Base-by-base conservation (phyloP, 2,888 invertebrate species). In the Steinernema hermaphroditum region DNA sequence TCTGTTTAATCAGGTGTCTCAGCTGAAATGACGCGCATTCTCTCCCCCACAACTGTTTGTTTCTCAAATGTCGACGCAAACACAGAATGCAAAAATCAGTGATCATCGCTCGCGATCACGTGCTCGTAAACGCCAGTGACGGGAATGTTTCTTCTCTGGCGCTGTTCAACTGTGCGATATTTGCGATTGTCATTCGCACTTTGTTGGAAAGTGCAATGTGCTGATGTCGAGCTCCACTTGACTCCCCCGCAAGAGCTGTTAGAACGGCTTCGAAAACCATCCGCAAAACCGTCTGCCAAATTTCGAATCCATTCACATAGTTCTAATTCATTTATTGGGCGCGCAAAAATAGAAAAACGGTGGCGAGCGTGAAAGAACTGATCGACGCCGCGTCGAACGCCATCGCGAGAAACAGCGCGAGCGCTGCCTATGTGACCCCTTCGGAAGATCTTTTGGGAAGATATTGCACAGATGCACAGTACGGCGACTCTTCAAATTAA, bases 11-110 rank as follows among this genome's bases (percentile, higher is more conserved):
- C 37, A 37, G 37, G 12, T 37, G 12, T 37, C 37, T 12, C 37
- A 37, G 37, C 4, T 37, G 37, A 12, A 37, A 8, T 12, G 4
- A 12, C 37, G 37, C 37, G 37, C 62, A 32, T 32, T 16, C 27
- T 29, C 32, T 16, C 62, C 12, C 16, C 9, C 62, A n/a, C 14
- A 29, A 19, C 32, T 62, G 62, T 62, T 62, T 62, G 62, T 62
- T 62, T 62, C 22, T 32, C 32, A 22, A 62, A 32, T 62, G 29
- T 19, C 29, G 62, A 34, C 62, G 62, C 6, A 9, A 32, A 32
- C 34, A 19, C n/a, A n/a, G n/a, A n/a, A n/a, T 32, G 37, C 62
- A 32, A 62, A n/a, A 62, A 62, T 32, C 34, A 27, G 9, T 27
- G 62, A 24, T 62, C 62, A 27, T 16, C 6, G 29, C 27, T 32